Evolutionary conservation across 2,888 invertebrate genomes (phyloP).

Genomic region (Microdon myrmicae): DNA sequence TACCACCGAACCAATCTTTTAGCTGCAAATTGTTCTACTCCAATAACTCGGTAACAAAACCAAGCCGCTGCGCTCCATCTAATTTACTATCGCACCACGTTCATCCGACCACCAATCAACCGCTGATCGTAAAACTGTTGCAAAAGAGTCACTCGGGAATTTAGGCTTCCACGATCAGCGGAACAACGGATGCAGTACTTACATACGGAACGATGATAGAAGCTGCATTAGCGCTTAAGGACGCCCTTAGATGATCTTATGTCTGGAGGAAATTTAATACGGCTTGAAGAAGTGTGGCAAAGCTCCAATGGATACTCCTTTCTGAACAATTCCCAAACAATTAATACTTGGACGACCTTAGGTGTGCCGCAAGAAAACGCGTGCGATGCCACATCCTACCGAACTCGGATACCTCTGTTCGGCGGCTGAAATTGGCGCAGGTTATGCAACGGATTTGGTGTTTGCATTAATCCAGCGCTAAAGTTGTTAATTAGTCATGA

Average conservation of each 20-base stretch:
- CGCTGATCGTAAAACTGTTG: no score
- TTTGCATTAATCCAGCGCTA: slow-evolving; percentile 40
- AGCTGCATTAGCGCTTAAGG: no score
- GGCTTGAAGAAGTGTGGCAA: no score
- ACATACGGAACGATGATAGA: slow-evolving; percentile 15
- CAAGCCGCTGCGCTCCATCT: background rate
- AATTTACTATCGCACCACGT: slow-evolving; percentile 26
- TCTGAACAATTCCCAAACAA: background rate
- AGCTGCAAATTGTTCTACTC: no score
- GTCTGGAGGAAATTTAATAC: no score
- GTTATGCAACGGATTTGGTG: slow-evolving; percentile 50
- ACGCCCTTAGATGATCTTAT: no score
- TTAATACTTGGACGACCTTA: slow-evolving; percentile 31
- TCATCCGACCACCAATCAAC: slow-evolving; percentile 47
- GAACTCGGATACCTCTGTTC: slow-evolving; percentile 11
- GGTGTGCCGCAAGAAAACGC: slow-evolving; percentile 46
- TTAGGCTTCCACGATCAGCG: slow-evolving; percentile 14
- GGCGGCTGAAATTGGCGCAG: slow-evolving; percentile 42
- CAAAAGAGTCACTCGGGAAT: slow-evolving; percentile 38
- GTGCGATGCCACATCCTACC: slow-evolving; percentile 19
- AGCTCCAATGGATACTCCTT: no score
- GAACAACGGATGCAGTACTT: slow-evolving; percentile 3
- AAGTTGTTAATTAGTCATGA: slow-evolving; percentile 48
- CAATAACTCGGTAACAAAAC: slow-evolving; percentile 47
- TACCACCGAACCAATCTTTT: no score